Conservation (phyloP, 1,140 invertebrate species). For the Eumeta japonica region DNA sequence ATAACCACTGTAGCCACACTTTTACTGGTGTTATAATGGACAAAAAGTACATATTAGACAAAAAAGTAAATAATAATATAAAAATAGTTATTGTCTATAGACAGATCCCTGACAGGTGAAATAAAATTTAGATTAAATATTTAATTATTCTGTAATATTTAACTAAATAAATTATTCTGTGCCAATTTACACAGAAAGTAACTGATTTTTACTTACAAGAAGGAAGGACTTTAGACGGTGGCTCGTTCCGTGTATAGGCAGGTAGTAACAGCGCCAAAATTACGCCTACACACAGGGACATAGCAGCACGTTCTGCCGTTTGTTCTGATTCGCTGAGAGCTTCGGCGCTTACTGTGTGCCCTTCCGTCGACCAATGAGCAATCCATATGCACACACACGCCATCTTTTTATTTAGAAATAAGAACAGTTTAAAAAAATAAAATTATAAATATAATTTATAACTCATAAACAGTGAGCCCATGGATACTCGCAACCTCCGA, state of each 20-base stretch:
- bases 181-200: no score
- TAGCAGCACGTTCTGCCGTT: slow-evolving; percentile 59
- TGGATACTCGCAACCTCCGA: background rate
- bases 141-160: no score
- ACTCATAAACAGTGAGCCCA: background rate
- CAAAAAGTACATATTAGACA: background rate
- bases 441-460: background rate
- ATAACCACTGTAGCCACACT: slow-evolving; percentile 72
- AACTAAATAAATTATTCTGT: no score
- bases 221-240: slow-evolving; percentile 65
- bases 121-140: no score
- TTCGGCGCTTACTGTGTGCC: slow-evolving; percentile 30
- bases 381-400: slow-evolving; percentile 74
- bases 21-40: slow-evolving; percentile 61
- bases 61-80: background rate
- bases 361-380: slow-evolving; percentile 62
- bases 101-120: background rate
- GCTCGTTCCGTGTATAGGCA: slow-evolving; percentile 35
- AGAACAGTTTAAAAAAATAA: no score
- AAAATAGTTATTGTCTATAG: background rate
- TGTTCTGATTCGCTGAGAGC: slow-evolving; percentile 60
- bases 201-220: no score
- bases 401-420: slow-evolving; percentile 68
- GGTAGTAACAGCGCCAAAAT: slow-evolving; percentile 72
- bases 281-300: slow-evolving; percentile 67